Conservation (phyloP, 2,113 vertebrate genomes). For the Edolisoma coerulescens region DNA sequence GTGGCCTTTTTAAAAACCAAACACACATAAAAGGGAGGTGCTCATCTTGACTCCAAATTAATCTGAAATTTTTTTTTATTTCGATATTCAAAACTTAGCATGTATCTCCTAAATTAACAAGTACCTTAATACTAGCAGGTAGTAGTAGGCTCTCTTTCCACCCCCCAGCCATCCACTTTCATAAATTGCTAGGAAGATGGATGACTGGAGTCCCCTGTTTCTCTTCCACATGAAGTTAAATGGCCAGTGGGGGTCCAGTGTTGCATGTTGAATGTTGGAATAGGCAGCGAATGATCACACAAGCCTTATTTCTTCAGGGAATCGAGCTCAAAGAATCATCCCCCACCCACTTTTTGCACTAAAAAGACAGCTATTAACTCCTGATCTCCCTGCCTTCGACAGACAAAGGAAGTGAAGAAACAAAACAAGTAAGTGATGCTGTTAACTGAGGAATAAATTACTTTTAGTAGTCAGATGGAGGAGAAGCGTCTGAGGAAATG, state of each 20-base stretch:
- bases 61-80: background rate
- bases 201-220: background rate
- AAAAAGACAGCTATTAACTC: background rate
- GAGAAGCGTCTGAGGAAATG: conserved; percentile 12
- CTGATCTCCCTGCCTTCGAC: background rate
- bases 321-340: background rate
- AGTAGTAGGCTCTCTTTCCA: background rate
- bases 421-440: background rate
- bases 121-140: background rate
- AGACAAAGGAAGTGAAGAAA: background rate
- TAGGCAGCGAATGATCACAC: background rate
- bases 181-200: background rate
- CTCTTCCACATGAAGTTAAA: background rate
- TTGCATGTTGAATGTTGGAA: background rate
- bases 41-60: background rate
- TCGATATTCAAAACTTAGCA: background rate
- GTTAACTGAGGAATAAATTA: conserved; percentile 3
- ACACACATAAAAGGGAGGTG: background rate
- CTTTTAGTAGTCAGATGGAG: background rate
- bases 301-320: background rate
- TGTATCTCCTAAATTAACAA: background rate
- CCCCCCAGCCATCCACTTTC: background rate
- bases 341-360: background rate
- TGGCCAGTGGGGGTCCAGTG: background rate
- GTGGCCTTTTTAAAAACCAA: background rate